phyloP scores from a whole-genome alignment of 2,113 vertebrate genomes.

The Prunella fulvescens region DNA sequence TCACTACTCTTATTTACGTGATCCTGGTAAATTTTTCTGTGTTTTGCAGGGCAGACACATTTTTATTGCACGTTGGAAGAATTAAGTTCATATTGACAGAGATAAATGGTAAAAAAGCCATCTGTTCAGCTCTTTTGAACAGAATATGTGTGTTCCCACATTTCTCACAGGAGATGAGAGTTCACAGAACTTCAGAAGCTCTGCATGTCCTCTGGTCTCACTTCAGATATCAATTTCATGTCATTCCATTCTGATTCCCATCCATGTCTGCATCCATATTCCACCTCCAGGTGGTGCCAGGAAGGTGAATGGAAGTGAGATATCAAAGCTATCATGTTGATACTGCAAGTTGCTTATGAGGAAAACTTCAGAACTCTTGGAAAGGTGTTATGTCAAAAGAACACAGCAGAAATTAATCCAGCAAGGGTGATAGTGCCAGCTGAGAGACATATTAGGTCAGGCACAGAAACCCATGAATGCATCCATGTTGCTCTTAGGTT shows the following conservation, averaged over 20 bases:
- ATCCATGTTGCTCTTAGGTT: not conserved
- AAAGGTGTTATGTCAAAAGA: not conserved
- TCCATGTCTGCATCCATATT: not conserved
- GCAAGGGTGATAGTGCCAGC: not conserved
- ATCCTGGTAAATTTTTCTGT: not conserved
- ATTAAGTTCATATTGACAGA: conserved; percentile 9
- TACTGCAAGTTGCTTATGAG: not conserved
- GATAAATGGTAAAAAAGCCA: not conserved
- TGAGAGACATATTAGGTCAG: not conserved
- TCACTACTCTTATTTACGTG: conserved; percentile 40
- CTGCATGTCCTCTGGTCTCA: not conserved
- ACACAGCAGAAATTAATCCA: not conserved
- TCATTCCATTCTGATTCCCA: not conserved
- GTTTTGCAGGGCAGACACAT: not conserved
- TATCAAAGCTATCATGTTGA: not conserved
- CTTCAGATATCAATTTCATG: not conserved
- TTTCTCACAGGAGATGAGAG: not conserved
- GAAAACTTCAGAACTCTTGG: not conserved
- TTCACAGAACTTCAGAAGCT: conserved; percentile 14
- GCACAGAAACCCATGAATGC: not conserved
- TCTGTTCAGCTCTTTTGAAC: conserved; percentile 21
- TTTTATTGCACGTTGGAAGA: not conserved
- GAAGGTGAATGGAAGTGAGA: not conserved
- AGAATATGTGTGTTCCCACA: not conserved
- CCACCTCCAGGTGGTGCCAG: not conserved